A percentile compares a stretch with the other conserved stretches of the same genome.
Evolutionary conservation across 2,888 invertebrate genomes (phyloP).

Genomic region (Cotesia congregata): DNA sequence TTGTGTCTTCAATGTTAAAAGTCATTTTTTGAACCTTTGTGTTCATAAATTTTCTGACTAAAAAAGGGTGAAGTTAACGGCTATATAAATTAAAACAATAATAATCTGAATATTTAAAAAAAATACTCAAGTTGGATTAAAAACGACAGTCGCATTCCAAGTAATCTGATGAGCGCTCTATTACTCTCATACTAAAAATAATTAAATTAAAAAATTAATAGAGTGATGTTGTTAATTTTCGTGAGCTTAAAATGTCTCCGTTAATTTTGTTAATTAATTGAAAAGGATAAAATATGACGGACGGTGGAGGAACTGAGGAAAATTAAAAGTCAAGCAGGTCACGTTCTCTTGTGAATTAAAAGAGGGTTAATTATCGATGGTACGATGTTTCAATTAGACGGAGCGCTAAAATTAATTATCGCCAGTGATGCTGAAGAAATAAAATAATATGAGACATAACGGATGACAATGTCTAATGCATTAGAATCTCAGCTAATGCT

Average conservation of each 20-base stretch:
- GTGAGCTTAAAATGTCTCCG: not conserved
- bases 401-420: conserved; percentile 27
- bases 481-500: not conserved
- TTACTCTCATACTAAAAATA: no score
- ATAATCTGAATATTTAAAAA: not conserved
- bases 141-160: no score
- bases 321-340: not conserved
- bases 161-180: no score
- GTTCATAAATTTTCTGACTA: no score
- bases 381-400: conserved; percentile 28
- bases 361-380: conserved; percentile 29
- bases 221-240: not conserved
- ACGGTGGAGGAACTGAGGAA: not conserved
- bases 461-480: conserved; percentile 1
- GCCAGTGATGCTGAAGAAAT: conserved; percentile 20
- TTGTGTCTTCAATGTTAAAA: no score
- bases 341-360: conserved; percentile 19
- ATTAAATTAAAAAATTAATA: not conserved
- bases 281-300: not conserved
- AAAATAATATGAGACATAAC: conserved; percentile 8
- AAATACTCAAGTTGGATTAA: not conserved
- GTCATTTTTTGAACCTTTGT: no score
- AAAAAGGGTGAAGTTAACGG: no score
- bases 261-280: conserved; percentile 10
- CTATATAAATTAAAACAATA: no score